Evolutionary conservation across 2,888 invertebrate species (phyloP).

Genomic region (Liodrosophila aerea): DNA sequence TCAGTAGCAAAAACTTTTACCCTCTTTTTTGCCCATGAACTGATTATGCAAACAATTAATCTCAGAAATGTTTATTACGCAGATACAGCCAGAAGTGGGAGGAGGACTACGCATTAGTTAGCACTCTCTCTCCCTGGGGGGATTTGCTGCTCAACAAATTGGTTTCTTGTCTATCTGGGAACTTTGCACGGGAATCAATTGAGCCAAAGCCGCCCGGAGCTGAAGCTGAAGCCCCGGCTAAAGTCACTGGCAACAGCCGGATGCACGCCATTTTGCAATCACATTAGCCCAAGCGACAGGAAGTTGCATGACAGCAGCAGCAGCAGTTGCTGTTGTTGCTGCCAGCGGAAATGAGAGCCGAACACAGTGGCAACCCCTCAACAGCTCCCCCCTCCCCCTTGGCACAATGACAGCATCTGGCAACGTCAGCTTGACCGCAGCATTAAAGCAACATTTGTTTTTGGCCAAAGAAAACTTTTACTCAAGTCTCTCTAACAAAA

Average conservation of each 20-base stretch:
- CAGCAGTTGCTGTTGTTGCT: conserved; percentile 9
- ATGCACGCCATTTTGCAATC: conserved; percentile 70
- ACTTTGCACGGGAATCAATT: conserved; percentile 47
- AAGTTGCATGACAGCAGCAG: conserved; percentile 52
- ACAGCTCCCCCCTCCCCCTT: not conserved
- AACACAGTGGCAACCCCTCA: conserved; percentile 9
- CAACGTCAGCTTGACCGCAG: conserved; percentile 53
- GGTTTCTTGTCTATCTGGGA: conserved; percentile 31
- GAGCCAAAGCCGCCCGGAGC: conserved; percentile 34
- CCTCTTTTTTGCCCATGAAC: conserved; percentile 12
- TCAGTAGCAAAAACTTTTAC: conserved; percentile 37
- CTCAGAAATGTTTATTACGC: conserved; percentile 65
- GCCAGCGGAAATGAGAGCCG: conserved; percentile 61
- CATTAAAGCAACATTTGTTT: conserved; percentile 77
- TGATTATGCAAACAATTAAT: conserved; percentile 73
- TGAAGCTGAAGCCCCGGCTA: not conserved
- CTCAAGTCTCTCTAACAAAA: conserved; percentile 30
- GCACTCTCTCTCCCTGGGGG: conserved; percentile 32
- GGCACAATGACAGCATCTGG: conserved; percentile 23
- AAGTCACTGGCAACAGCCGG: conserved; percentile 42
- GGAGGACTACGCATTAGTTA: conserved; percentile 41
- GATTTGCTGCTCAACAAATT: conserved; percentile 49
- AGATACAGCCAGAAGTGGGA: conserved; percentile 2
- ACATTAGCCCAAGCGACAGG: conserved; percentile 60
- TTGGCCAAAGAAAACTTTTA: conserved; percentile 27